phyloP scores from a whole-genome alignment of 2,888 invertebrate genomes.

The Cheilosia soror region DNA sequence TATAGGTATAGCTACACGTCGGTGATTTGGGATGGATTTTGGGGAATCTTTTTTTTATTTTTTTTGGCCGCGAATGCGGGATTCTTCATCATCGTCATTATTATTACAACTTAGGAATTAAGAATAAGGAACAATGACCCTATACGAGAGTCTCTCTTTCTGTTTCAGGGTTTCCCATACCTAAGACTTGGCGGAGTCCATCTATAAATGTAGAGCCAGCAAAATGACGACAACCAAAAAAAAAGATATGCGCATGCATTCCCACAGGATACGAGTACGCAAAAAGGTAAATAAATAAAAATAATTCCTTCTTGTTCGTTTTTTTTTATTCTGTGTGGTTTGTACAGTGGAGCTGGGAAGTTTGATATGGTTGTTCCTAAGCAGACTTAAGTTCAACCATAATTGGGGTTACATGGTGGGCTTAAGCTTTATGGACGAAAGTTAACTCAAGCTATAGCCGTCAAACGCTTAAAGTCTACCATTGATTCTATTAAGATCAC shows the following conservation, averaged over 20 bases:
- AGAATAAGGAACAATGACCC: slow-evolving; percentile 66
- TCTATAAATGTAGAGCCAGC: slow-evolving; percentile 54
- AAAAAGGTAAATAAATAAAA: slow-evolving; percentile 53
- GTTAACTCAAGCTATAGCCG: too few relatives aligned
- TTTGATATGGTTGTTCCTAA: background rate
- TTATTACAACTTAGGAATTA: slow-evolving; percentile 67
- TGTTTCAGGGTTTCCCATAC: slow-evolving; percentile 17
- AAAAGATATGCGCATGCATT: slow-evolving; percentile 40
- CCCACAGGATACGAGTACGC: slow-evolving; percentile 41
- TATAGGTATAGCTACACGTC: background rate
- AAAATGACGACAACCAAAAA: slow-evolving; percentile 20
- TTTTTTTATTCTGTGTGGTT: background rate
- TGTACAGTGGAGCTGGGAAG: slow-evolving; percentile 19
- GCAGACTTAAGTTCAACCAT: background rate
- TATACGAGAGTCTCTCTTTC: slow-evolving; percentile 10
- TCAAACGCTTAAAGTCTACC: too few relatives aligned
- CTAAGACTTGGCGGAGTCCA: slow-evolving; percentile 18
- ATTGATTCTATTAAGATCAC: too few relatives aligned
- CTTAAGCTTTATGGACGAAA: too few relatives aligned
- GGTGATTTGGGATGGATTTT: slow-evolving; percentile 52
- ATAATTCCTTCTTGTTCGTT: slow-evolving; percentile 13
- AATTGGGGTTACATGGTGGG: too few relatives aligned
- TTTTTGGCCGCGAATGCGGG: slow-evolving; percentile 30
- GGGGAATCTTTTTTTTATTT: slow-evolving; percentile 43
- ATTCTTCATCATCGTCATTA: slow-evolving; percentile 65